Evolutionary conservation across 2,888 invertebrate genomes (phyloP).

Genomic region (Tubulanus polymorphus): DNA sequence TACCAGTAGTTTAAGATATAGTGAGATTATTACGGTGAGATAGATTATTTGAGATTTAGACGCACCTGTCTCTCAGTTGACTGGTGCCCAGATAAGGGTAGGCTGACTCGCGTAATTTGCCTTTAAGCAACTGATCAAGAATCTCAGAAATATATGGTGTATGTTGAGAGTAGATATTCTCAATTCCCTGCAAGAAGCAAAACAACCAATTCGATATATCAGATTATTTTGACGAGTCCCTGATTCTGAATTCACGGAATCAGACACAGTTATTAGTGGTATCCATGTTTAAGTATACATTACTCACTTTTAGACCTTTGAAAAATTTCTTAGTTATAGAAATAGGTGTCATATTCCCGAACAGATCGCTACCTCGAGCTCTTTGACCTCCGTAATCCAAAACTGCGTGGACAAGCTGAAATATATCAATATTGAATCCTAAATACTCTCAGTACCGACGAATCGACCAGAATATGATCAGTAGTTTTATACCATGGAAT

Average conservation of each 20-base stretch:
- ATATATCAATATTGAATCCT: neutral
- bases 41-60: too few relatives aligned
- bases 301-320: constrained; percentile 70
- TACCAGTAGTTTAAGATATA: too few relatives aligned
- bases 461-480: neutral
- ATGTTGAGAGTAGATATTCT: constrained; percentile 99
- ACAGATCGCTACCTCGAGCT: constrained; percentile 74
- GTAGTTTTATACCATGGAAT: constrained; percentile 42
- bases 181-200: constrained; percentile 78
- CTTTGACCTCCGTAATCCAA: constrained; percentile 83
- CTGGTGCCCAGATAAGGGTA: constrained; percentile 76
- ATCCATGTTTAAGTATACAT: too few relatives aligned
- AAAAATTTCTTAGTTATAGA: constrained; percentile 83
- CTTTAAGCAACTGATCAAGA: constrained; percentile 84
- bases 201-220: too few relatives aligned
- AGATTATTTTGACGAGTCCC: too few relatives aligned
- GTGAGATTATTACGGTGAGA: too few relatives aligned
- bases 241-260: too few relatives aligned
- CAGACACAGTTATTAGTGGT: too few relatives aligned
- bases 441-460: neutral
- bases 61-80: constrained; percentile 53
- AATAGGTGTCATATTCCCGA: constrained; percentile 75
- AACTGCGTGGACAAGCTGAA: constrained; percentile 62
- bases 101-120: constrained; percentile 77
- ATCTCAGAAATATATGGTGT: constrained; percentile 85